These are phyloP conservation scores for Gasterosteus aculeatus DNA, from an alignment of 2,113 vertebrate genomes.

Conservation along the genomic window DNA sequence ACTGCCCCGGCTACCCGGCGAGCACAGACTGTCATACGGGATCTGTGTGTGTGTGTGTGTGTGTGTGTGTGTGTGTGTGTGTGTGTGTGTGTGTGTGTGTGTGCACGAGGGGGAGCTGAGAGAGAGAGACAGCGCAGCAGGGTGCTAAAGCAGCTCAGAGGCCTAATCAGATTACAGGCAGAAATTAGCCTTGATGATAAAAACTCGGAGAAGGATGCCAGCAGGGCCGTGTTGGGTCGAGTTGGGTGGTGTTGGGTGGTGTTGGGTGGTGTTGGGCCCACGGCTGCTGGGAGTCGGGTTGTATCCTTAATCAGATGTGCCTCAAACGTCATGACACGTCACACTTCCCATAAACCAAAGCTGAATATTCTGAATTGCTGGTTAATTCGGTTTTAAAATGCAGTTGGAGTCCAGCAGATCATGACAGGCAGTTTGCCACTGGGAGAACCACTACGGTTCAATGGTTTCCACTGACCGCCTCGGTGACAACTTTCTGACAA, in stretches of 20 bases:
- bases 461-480: conserved; percentile 4
- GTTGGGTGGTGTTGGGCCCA: conserved; percentile 33
- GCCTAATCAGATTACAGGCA: conserved; percentile 94
- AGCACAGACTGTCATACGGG: conserved; percentile 37
- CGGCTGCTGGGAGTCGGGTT: conserved; percentile 51
- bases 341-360: neutral
- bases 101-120: conserved; percentile 13
- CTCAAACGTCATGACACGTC: neutral
- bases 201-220: conserved; percentile 78
- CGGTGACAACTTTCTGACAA: neutral
- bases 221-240: conserved; percentile 47
- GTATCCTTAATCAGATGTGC: conserved; percentile 33
- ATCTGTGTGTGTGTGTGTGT: conserved; percentile 23
- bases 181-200: conserved; percentile 91
- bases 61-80: conserved; percentile 17
- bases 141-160: conserved; percentile 85
- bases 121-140: conserved; percentile 66
- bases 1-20: conserved; percentile 19
- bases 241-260: conserved; percentile 27
- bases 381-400: neutral
- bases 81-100: conserved; percentile 35
- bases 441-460: neutral
- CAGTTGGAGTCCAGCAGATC: conserved; percentile 5
- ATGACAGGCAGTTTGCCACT: neutral
- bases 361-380: neutral